Percentiles rank a stretch among this genome's conserved stretches.
These are phyloP conservation scores for Morinoia aosen DNA, from an alignment of 2,888 invertebrate genomes.

Conservation along the genomic window DNA sequence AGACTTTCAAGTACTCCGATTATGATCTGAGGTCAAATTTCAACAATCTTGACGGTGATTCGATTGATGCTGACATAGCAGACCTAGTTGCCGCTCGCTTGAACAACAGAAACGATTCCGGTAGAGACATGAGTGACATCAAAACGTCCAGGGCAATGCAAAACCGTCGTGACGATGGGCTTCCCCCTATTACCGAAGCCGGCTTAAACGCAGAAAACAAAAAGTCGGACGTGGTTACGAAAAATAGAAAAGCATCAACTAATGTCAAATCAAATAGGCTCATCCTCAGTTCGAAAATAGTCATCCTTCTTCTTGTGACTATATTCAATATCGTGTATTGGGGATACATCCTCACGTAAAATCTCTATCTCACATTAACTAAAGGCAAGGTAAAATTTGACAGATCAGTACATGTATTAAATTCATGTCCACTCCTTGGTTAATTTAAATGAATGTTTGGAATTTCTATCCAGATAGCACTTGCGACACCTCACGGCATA, in stretches of 20 bases:
- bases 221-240: neutral
- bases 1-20: neutral
- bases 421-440: neutral
- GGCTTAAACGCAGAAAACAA: neutral
- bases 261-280: neutral
- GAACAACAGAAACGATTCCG: neutral
- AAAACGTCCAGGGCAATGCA: neutral
- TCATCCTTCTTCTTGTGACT: neutral
- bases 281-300: conserved; percentile 4
- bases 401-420: neutral
- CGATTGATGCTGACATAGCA: neutral
- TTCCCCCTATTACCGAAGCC: neutral
- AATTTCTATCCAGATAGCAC: too few species aligned
- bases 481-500: too few species aligned
- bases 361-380: neutral
- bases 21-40: too few species aligned
- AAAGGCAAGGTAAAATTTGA: neutral
- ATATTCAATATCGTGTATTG: conserved; percentile 20
- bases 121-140: neutral
- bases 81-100: neutral
- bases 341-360: conserved; percentile 23
- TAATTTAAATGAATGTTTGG: too few species aligned
- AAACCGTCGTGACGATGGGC: neutral
- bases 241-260: neutral
- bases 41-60: neutral